Base-by-base conservation (phyloP, 1,140 invertebrate species). In the Hermetia illucens region DNA sequence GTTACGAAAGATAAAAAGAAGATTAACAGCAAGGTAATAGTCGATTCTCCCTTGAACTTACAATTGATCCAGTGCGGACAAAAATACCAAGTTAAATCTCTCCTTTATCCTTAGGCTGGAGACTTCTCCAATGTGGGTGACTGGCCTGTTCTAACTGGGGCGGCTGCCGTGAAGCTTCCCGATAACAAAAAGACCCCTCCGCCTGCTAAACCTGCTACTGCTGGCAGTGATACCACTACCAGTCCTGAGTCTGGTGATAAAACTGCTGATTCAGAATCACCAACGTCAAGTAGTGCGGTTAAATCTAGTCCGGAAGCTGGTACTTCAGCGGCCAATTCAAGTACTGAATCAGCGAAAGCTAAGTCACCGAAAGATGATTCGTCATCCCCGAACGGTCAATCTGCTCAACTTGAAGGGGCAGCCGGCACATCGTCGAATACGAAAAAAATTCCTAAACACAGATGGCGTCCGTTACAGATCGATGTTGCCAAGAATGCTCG, bases 401-500 rank as follows among this genome's bases (percentile, higher is more conserved):
- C 44, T 43, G 40, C 37, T 24, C n/a, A 18, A n/a, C 40, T 45
- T 51, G 15, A 45, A 48, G 39, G 46, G 48, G 13, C 53, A 46
- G 5, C 44, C 34, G 25, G 13, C n/a, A 18, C 37, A 34, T 15
- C 34, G 20, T 19, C 43, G 33, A 43, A 50, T 49, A 48, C 46
- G 47, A 48, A 55, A 43, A 58, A 55, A 72, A 71, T 66, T 35
- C 69, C 65, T 33, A 81, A 79, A 55, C 74, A 80, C 45, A 82
- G 79, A 61, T 84, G 81, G 81, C 72, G 82, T 30, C 79, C 77
- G 17, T 53, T 83, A 34, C 76, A 78, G 47, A 78, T 84, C 39
- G 77, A 81, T 46, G 44, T 77, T 41, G 53, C 65, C 3, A 77
- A 76, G 51, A 63, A 53, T 22, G 55, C 53, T 44, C 52, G 63